Percentiles rank a stretch among this genome's conserved stretches.
phyloP scores from a whole-genome alignment of 2,113 vertebrate species.

The Nerophis lumbriciformis region DNA sequence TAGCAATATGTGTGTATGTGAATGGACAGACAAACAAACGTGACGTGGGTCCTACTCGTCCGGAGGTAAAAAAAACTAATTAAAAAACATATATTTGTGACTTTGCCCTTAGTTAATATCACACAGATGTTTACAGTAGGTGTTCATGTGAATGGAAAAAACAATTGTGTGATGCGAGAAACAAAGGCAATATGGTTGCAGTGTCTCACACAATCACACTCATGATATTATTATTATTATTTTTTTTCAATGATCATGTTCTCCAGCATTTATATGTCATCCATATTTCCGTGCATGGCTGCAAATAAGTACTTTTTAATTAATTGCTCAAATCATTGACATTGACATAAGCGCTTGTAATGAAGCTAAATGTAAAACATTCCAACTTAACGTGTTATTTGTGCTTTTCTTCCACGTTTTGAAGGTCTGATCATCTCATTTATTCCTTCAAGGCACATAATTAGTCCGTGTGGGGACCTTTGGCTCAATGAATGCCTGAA shows the following conservation, averaged over 20 bases:
- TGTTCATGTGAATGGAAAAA: no score
- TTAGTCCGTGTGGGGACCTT: conserved; percentile 48
- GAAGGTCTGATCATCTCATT: conserved; percentile 26
- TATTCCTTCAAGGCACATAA: conserved; percentile 44
- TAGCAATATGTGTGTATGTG: no score
- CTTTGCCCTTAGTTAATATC: no score
- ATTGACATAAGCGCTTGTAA: conserved; percentile 45
- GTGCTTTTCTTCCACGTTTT: conserved; percentile 33
- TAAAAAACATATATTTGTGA: no score
- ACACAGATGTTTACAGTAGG: no score
- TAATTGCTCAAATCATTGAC: conserved; percentile 43
- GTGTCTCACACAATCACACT: no score
- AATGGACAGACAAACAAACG: no score
- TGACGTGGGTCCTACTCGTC: no score
- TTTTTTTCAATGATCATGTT: background rate
- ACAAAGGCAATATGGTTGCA: no score
- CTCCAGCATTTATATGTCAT: background rate
- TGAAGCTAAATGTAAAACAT: conserved; percentile 33
- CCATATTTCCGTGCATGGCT: background rate
- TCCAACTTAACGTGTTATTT: conserved; percentile 18
- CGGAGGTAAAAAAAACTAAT: no score
- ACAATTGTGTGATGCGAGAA: no score
- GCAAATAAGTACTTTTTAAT: background rate
- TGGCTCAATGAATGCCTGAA: conserved; percentile 32
- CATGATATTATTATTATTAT: no score